Evolutionary conservation across 2,797 vertebrate species (phyloP), one percentile per base, ranked within the genome.

Genomic region (Fistularia commersonii): DNA sequence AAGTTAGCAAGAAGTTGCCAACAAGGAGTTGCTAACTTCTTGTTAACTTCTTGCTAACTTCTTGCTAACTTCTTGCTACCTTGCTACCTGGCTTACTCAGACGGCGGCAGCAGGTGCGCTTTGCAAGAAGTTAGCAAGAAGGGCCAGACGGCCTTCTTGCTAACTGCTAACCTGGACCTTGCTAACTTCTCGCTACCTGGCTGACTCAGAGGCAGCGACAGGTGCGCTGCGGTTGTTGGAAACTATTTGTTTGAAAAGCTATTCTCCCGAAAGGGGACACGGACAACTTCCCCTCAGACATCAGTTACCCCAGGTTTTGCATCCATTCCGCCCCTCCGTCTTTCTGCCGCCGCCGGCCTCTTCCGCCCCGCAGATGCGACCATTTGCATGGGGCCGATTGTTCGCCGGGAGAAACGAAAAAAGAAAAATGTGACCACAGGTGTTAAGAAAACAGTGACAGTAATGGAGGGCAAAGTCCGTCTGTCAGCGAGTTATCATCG

Each of bases 271-370:
- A 79, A 76, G 65, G 51, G 62, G 69, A 78, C 66, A 62, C 58
- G 6, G 52, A 39, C 61, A 45, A 63, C 74, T 80, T 88, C 76
- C 81, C 76, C 48, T 66, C 61, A 71, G 72, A 79, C 71, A 82
- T 86, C 81, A 79, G 81, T 89, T 83, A 74, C 75, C 70, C 45
- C 77, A 58, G 58, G 53, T 84, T 91, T 91, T 91, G 90, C 89
- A 90, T 91, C 55, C 53, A 74, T 78, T 81, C 76, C 61, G 74
- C 66, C 36, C 51, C 42, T 60, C 77, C 80, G 80, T 64, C 78
- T 67, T 50, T 69, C 36, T 23, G 23, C 44, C 39, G 46, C 68
- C 67, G 62, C 68, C 73, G 32, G 57, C 60, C 32, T 11, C 78
- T 84, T 86, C 81, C 66, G 61, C 36, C 38, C 62, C 44, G 52